Base-by-base conservation (phyloP, 2,113 vertebrate genomes). In the Bambusicola thoracicus region DNA sequence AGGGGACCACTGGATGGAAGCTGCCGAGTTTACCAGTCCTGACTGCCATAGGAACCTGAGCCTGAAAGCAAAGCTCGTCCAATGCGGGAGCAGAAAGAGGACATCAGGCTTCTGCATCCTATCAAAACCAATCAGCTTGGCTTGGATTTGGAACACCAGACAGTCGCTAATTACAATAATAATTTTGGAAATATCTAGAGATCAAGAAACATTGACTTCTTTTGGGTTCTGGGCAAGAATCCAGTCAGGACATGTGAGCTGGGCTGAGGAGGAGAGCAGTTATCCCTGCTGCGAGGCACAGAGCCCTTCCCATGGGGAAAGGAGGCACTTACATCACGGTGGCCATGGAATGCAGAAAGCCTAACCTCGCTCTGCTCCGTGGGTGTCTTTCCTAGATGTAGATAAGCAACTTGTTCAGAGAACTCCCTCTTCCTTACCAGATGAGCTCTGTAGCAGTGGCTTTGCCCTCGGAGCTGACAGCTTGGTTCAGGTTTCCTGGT, bases 1-100 rank as follows among this genome's bases (percentile, higher is more conserved):
- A 81, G 59, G 49, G 1, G 2, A 19, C 87, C 0, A 0, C 1
- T 34, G 40, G 38, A 0, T 2, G 43, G 36, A 78, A 70, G 41
- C 5, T 0, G 25, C 30, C 30, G 22, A 34, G 44, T 44, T 72
- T 30, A 78, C 74, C 67, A 59, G 65, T 40, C 21, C 2, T 75
- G 75, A 89, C 59, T 93, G 46, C 38, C 61, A 25, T 61, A 78
- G 86, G 38, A 95, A 76, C 66, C 1, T 3, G 59, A 83, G 79
- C 40, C 38, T 59, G 59, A 67, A 30, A 19, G 53, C 70, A 62
- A 66, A 93, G 8, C 34, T 81, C n/a, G 36, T 58, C 63, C 58
- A 46, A 34, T 7, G 38, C 62, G 46, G 58, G 62, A 85, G 58
- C 34, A 69, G 72, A 32, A 89, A 29, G 14, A 85, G 32, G 62